Conservation (phyloP, 2,113 vertebrate genomes). For the Semnopithecus entellus region DNA sequence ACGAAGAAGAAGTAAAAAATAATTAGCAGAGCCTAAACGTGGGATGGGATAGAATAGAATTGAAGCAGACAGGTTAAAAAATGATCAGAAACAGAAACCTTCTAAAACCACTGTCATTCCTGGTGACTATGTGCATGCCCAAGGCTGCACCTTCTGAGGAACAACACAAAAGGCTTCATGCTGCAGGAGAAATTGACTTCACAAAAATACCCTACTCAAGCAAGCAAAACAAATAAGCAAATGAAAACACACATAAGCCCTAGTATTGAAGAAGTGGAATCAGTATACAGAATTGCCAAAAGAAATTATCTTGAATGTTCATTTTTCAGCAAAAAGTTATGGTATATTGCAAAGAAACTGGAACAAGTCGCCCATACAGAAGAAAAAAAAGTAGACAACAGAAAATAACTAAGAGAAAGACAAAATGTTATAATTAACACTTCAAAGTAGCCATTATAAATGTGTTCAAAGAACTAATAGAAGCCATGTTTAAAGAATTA, state of each 20-base stretch:
- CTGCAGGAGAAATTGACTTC: background rate
- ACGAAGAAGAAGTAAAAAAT: background rate
- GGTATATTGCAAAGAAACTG: background rate
- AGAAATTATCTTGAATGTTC: background rate
- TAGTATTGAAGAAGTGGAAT: background rate
- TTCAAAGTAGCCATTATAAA: background rate
- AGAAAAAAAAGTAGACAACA: background rate
- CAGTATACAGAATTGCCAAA: background rate
- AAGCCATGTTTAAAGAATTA: background rate
- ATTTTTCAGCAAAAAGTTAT: background rate
- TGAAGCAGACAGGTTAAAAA: background rate
- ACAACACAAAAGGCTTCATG: background rate
- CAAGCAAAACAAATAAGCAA: background rate
- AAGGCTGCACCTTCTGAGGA: background rate
- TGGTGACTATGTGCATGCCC: background rate
- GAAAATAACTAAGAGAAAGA: background rate
- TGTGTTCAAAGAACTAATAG: background rate
- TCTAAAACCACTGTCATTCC: background rate
- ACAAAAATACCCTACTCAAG: background rate
- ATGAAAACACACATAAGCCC: background rate
- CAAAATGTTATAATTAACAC: background rate
- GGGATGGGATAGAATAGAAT: background rate
- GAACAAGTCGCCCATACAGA: background rate
- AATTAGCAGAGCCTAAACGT: background rate
- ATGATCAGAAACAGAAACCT: background rate